Conservation (phyloP, 2,113 vertebrate genomes). For the Chlamydotis undulata region DNA sequence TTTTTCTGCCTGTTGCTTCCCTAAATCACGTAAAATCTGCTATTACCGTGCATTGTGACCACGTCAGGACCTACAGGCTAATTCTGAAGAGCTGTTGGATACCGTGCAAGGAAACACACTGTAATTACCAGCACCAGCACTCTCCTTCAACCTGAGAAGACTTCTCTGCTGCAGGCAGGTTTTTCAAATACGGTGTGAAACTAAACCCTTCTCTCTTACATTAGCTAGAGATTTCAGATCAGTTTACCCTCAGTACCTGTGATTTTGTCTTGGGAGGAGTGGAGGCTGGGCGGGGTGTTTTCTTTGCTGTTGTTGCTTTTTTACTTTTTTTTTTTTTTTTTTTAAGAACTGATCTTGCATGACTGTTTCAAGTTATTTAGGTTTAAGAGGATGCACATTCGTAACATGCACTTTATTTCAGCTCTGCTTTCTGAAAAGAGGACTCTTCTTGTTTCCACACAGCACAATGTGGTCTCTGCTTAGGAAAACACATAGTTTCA, state of each 20-base stretch:
- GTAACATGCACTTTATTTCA: background rate
- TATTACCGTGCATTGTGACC: too few species aligned
- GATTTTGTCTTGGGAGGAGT: background rate
- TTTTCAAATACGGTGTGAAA: accelerated
- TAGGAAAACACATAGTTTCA: accelerated
- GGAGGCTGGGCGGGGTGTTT: too few species aligned
- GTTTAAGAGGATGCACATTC: background rate
- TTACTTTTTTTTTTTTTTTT: background rate
- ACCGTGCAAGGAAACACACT: background rate
- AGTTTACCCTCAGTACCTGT: background rate
- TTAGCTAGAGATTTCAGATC: background rate
- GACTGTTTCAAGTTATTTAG: background rate
- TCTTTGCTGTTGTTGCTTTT: background rate
- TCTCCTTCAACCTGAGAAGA: background rate
- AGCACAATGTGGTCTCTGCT: background rate
- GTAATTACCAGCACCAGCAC: background rate
- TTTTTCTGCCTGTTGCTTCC: background rate
- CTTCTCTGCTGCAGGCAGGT: accelerated
- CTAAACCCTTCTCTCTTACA: background rate
- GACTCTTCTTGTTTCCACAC: background rate
- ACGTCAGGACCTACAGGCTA: background rate
- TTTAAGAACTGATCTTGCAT: background rate
- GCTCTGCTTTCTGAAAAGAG: background rate
- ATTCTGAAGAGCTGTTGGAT: background rate
- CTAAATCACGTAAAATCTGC: background rate